phyloP scores from a whole-genome alignment of 2,888 invertebrate genomes.

The Cataglyphis rosenhaueri region DNA sequence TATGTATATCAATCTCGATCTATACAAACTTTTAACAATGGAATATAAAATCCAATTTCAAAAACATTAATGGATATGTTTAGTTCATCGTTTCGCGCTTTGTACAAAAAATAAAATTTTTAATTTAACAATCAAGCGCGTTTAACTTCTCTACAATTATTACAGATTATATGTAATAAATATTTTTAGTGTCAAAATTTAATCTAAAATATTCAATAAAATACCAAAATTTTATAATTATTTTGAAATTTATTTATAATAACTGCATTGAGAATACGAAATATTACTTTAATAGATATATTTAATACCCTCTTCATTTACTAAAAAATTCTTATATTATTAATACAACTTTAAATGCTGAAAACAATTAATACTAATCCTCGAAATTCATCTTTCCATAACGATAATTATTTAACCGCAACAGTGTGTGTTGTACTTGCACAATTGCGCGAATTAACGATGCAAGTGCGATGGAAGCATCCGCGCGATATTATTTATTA shows the following conservation, averaged over 20 bases:
- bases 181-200: not conserved
- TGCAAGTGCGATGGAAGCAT: slow-evolving; percentile 15
- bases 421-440: slow-evolving; percentile 13
- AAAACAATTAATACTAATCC: not conserved
- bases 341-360: not conserved
- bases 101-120: slow-evolving; percentile 2
- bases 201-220: slow-evolving; percentile 4
- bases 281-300: not conserved
- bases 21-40: not conserved
- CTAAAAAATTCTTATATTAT: not conserved
- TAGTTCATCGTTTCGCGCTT: not conserved
- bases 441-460: slow-evolving; percentile 35
- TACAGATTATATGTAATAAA: not conserved
- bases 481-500: slow-evolving; percentile 13
- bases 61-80: not conserved
- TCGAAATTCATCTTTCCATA: not conserved
- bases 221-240: not conserved
- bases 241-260: not conserved
- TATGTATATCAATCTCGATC: not conserved
- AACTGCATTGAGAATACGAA: not conserved
- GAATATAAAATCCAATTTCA: slow-evolving; percentile 9
- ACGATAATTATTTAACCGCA: slow-evolving; percentile 29
- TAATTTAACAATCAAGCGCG: not conserved
- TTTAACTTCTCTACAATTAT: not conserved
- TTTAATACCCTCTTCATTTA: not conserved